These are phyloP conservation scores for Eudorcas thomsonii DNA, from an alignment of 2,113 vertebrate species.

Conservation along the genomic window DNA sequence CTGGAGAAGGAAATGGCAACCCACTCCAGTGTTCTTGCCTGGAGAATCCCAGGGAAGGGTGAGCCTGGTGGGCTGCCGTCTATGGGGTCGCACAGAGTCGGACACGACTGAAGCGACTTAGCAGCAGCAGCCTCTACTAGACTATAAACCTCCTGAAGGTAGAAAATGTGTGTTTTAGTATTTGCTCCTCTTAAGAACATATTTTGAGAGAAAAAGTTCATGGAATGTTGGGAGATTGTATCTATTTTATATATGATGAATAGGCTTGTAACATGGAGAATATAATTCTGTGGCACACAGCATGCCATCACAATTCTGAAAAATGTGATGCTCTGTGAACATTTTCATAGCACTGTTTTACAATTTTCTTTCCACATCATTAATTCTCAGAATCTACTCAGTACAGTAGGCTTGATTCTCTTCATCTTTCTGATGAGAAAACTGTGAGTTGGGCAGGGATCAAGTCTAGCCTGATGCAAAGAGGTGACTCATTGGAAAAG, in stretches of 20 bases:
- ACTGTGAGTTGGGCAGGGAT: not conserved
- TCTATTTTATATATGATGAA: not conserved
- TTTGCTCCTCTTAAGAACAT: not conserved
- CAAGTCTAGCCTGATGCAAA: not conserved
- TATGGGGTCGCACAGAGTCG: no score
- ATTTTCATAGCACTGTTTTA: not conserved
- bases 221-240: not conserved
- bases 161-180: not conserved
- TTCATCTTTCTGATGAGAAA: not conserved
- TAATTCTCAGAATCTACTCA: not conserved
- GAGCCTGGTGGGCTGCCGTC: no score
- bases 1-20: no score
- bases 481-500: not conserved
- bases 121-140: not conserved
- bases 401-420: not conserved
- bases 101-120: no score
- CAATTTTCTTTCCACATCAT: not conserved
- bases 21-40: no score
- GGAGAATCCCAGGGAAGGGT: no score
- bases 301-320: not conserved
- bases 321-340: not conserved
- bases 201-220: not conserved
- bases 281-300: not conserved
- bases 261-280: not conserved
- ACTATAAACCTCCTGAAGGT: not conserved